Evolutionary conservation across 2,113 vertebrate species (phyloP), one percentile per base, ranked within the genome.

Genomic region (Tylochromis polylepis): DNA sequence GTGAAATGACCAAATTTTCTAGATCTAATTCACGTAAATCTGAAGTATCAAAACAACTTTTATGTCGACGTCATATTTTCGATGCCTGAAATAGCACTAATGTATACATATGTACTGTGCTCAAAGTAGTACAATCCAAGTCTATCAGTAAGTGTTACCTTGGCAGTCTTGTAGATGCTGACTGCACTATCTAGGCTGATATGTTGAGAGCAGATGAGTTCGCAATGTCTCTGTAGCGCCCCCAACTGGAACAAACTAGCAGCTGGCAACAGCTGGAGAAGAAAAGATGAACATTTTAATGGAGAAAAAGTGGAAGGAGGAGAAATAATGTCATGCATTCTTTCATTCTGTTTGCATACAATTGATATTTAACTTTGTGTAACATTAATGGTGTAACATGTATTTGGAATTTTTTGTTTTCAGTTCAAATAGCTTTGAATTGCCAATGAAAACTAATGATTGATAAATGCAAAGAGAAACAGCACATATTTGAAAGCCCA

Each of bases 211-310:
- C 98, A 99, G 87, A 99, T 94, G 91, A 98, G 97, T 93, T 99
- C 98, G 83, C 99, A 99, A 95, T 99, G 97, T 89, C 97, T 94
- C 95, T 99, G 98, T 51, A 99, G 96, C 58, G 96, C 96, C 0
- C 96, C 96, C 91, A 99, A 95, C 94, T 98, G 98, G 92, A 99
- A 99, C 18, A 97, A 91, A 94, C 97, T 97, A 77, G 99, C 98
- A 2, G 97, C 97, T 0, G 98, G 97, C 89, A 99, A 79, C 87
- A 99, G 95, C 99, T 99, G 81, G 11, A 89, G 80, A 62, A 77
- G 75, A 80, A 62, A 62, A 85, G 5, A 24, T 3, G 20, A 1
- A 11, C 18, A 79, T 34, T 34, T 57, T 7, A 75, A 31, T 27
- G 6, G 18, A 18, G 18, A 49, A 49, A 9, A 53, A 20, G 7